phyloP scores from a whole-genome alignment of 2,888 invertebrate species.

The Hanleya hanleyi region DNA sequence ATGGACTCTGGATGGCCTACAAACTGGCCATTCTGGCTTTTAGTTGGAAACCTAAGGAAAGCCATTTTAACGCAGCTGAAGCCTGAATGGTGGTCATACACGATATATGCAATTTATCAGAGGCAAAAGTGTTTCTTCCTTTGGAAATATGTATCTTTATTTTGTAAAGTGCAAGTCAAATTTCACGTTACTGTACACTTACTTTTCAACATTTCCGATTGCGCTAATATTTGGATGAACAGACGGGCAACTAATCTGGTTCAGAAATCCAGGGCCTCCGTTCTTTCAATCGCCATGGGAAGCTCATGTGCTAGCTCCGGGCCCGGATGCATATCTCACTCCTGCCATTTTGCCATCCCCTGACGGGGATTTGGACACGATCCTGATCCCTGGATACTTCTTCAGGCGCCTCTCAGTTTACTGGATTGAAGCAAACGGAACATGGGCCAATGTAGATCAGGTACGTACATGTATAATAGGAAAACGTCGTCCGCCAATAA shows the following conservation, averaged over 20 bases:
- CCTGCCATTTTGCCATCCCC: slow-evolving; percentile 3
- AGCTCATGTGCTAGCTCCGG: slow-evolving; percentile 15
- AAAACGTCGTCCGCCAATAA: not conserved
- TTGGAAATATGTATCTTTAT: too few species aligned
- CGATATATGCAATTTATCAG: too few species aligned
- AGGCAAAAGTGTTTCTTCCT: too few species aligned
- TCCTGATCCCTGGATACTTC: slow-evolving; percentile 37
- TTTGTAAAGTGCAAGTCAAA: too few species aligned
- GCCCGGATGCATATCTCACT: slow-evolving; percentile 23
- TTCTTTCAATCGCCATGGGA: slow-evolving; percentile 20
- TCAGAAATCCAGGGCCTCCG: slow-evolving; percentile 22
- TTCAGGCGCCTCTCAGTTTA: slow-evolving; percentile 22
- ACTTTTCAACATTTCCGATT: too few species aligned
- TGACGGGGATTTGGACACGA: slow-evolving; percentile 12
- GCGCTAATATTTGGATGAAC: too few species aligned
- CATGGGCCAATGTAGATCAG: slow-evolving; percentile 12
- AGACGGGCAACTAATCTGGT: slow-evolving; percentile 34
- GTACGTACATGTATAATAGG: not conserved
- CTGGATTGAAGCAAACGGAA: slow-evolving; percentile 23
- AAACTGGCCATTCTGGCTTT: too few species aligned
- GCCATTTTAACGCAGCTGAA: too few species aligned
- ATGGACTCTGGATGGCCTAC: too few species aligned
- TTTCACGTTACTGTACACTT: too few species aligned
- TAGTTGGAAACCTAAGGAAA: too few species aligned
- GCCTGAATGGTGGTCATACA: too few species aligned